A percentile compares a stretch with the other conserved stretches of the same genome.
Conservation (phyloP, 2,888 invertebrate genomes). For the Brachyptera risi region DNA sequence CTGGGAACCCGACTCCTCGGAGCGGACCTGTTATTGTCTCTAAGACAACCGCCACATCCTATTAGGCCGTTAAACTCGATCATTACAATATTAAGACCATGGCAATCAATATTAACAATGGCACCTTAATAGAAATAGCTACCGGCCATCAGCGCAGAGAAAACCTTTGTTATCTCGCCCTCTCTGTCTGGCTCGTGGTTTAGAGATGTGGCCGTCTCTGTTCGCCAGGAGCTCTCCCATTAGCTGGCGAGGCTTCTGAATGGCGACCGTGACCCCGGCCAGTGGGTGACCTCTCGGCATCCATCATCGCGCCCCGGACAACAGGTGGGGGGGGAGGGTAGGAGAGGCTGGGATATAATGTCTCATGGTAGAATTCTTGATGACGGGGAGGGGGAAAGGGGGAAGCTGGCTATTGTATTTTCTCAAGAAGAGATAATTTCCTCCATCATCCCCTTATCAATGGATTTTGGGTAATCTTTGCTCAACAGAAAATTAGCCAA, state of each 20-base stretch:
- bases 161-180: background rate
- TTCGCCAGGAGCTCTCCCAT: background rate
- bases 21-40: no score
- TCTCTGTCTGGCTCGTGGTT: background rate
- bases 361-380: no score
- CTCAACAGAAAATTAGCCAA: no score
- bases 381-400: no score
- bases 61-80: slow-evolving; percentile 10
- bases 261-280: no score
- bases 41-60: slow-evolving; percentile 8
- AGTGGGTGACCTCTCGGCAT: no score
- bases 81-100: slow-evolving; percentile 11
- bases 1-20: no score
- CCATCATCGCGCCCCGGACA: no score
- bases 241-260: slow-evolving; percentile 2
- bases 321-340: no score
- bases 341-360: no score
- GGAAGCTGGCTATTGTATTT: no score
- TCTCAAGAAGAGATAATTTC: no score
- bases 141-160: slow-evolving; percentile 7
- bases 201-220: background rate
- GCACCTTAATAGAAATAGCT: slow-evolving; percentile 17
- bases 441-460: background rate
- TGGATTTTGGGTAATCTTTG: background rate
- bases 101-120: slow-evolving; percentile 15